Conservation (phyloP, 2,113 vertebrate genomes). For the Microcebus jonahi region DNA sequence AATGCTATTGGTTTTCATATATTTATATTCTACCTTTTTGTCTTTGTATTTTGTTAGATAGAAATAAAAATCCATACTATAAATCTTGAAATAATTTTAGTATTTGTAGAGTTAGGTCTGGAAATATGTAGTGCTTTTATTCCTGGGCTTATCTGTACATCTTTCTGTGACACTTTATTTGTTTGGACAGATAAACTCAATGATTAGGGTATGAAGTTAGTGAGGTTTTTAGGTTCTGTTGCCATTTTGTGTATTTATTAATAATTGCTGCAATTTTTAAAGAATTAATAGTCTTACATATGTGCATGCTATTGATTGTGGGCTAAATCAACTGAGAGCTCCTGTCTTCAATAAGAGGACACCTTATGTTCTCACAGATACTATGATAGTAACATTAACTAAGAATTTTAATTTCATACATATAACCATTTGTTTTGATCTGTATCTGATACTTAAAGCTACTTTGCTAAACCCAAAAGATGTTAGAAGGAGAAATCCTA, state of each 20-base stretch:
- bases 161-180: not conserved
- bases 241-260: not conserved
- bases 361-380: not conserved
- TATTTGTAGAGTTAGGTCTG: not conserved
- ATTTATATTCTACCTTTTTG: not conserved
- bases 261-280: not conserved
- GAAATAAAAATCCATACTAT: not conserved
- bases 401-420: not conserved
- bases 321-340: not conserved
- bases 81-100: constrained; percentile 1
- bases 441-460: not conserved
- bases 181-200: not conserved
- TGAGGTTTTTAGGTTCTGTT: not conserved
- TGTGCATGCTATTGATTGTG: not conserved
- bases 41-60: not conserved
- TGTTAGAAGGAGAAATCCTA: not conserved
- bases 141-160: not conserved
- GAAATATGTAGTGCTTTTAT: not conserved
- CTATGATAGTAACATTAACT: not conserved
- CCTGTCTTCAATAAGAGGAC: not conserved
- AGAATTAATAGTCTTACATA: not conserved
- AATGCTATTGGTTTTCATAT: not conserved
- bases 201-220: not conserved
- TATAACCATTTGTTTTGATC: not conserved
- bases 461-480: not conserved